Base-by-base conservation (phyloP, 2,797 vertebrate species). In the Psittacula echo region DNA sequence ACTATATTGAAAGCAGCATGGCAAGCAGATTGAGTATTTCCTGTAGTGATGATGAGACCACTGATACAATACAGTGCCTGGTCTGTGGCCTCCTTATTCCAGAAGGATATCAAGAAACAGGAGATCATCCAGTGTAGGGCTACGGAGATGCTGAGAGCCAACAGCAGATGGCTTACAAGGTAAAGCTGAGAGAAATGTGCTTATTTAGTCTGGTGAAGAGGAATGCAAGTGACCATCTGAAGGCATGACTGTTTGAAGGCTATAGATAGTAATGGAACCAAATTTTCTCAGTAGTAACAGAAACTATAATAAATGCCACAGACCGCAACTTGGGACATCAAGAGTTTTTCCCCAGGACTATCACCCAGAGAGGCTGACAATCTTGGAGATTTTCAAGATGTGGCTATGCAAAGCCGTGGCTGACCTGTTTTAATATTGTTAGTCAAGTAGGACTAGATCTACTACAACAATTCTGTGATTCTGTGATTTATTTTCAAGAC, bases 21-120 rank as follows among this genome's bases (percentile, higher is more conserved):
- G 22, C 4, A 77, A 84, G 8, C 24, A 83, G 21, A 32, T 5
- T 27, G 21, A 44, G 4, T 51, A 29, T 12, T 67, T 71, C 13
- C 45, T 53, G 58, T 48, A 67, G 13, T 34, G 26, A 45, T 39
- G 15, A 8, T 34, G 8, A n/a, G 8, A 32, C 24, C 24, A 4
- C 6, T 66, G 45, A 11, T 50, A 26, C 15, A 47, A 62, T 60
- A 30, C 9, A 7, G 8, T 50, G 11, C 9, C 18, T 65, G 5
- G 3, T 73, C 34, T 62, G 39, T 12, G 19, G 3, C 2, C 0
- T 2, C 2, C 5, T 56, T 47, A 34, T 39, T 85, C 21, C 37
- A 89, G 51, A 87, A 85, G 11, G 9, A 27, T 45, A 4, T 23
- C 39, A 85, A 37, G 32, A 87, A 89, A n/a, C 23, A 42, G 29